phyloP scores from a whole-genome alignment of 2,797 vertebrate species.

The Smutsia gigantea region DNA sequence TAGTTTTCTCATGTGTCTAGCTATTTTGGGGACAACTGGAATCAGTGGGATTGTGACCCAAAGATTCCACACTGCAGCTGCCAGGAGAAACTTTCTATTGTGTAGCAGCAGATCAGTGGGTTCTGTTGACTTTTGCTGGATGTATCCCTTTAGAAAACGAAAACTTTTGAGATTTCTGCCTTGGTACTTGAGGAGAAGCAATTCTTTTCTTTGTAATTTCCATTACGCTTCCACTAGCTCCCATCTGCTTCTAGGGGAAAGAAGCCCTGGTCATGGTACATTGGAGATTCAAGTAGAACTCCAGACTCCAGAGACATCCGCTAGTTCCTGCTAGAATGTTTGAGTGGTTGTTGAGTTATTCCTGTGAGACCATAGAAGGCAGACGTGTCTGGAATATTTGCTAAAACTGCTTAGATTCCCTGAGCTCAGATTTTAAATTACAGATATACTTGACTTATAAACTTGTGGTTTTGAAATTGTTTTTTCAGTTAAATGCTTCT shows the following conservation, averaged over 20 bases:
- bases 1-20: background rate
- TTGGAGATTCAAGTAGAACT: background rate
- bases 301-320: background rate
- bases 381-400: background rate
- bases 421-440: background rate
- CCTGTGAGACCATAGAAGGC: background rate
- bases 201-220: background rate
- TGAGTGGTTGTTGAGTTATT: background rate
- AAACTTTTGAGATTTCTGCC: background rate
- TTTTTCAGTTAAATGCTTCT: background rate
- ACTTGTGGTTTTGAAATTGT: background rate
- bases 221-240: background rate
- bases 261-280: background rate
- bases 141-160: background rate
- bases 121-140: background rate
- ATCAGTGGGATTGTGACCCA: background rate
- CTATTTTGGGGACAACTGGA: background rate
- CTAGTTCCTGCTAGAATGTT: background rate
- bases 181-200: background rate
- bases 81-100: background rate
- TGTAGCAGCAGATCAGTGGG: background rate
- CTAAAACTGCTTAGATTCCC: background rate
- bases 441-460: background rate
- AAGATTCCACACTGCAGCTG: background rate
- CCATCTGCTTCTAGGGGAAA: background rate